Base-by-base conservation (phyloP, 1,140 invertebrate species). In the Heliconius eleuchia region DNA sequence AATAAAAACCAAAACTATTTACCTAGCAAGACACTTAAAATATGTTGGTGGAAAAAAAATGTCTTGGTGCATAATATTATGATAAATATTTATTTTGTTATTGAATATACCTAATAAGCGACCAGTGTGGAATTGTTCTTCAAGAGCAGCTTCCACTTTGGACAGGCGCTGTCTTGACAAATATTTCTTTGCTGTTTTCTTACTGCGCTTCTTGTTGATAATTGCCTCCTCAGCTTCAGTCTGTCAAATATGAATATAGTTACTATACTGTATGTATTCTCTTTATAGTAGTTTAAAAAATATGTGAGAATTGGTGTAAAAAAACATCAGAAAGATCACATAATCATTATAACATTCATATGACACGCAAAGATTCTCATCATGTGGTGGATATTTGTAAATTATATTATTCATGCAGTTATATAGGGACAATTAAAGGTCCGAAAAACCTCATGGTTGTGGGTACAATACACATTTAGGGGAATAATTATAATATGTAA, bases 51-150 rank as follows among this genome's bases (percentile, higher is more conserved):
- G 34, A 46, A 46, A 13, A 11, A 46, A 46, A 46, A 3, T 42
- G 42, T 42, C 39, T 42, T 46, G 3, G 42, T 13, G 11, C 42
- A 13, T 46, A 46, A 46, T 46, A 13, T 46, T 42, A 46, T 46
- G 11, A 46, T 46, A 46, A 42, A 42, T 42, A 42, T 46, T 13
- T 46, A 13, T 46, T 46, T 46, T 46, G 13, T 34, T 71, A 4
- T 19, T 72, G 5, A 30, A 72, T 34, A 85, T 95, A 98, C 98
- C 98, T 88, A 99, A 95, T 84, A 99, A 96, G 94, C 99, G 97
- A 86, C 99, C 99, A 90, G 98, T 98, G 80, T 97, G 96, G 96
- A 99, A 99, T 94, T 99, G 99, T 94, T 99, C 99, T 95, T 99
- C 98, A 60, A 99, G 88, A 79, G 97, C 97, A 82, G 96, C 96